These are phyloP conservation scores for Cryptomyrus ogoouensis DNA, from an alignment of 2,113 vertebrate species.

Conservation along the genomic window DNA sequence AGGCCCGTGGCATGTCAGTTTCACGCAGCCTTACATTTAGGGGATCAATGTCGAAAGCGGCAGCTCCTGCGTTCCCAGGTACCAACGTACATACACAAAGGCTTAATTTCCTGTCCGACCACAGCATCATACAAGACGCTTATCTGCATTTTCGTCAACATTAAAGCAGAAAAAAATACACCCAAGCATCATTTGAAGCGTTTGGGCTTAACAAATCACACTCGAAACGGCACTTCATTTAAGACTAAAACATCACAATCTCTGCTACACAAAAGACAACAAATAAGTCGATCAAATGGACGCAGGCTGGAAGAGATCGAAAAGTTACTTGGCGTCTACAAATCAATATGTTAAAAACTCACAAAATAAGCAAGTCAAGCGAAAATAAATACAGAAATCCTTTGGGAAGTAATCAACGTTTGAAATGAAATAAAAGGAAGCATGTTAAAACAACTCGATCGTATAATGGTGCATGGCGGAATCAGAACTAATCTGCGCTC, in stretches of 20 bases:
- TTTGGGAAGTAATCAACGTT: not conserved
- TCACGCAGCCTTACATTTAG: not conserved
- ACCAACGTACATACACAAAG: not conserved
- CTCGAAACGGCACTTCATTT: not conserved
- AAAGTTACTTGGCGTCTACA: not conserved
- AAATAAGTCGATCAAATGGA: not conserved
- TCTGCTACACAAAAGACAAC: not conserved
- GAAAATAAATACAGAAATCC: not conserved
- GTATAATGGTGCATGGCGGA: not conserved
- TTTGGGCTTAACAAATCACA: not conserved
- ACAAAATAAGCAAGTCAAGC: not conserved
- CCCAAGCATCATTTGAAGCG: not conserved
- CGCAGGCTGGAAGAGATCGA: not conserved
- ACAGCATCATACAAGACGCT: not conserved
- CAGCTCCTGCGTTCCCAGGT: not conserved
- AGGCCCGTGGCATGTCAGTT: not conserved
- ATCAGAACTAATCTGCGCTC: not conserved
- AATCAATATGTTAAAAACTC: not conserved
- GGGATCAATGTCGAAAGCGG: not conserved
- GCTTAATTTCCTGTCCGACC: not conserved
- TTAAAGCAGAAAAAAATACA: not conserved
- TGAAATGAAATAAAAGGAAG: not conserved
- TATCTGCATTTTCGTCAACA: not conserved
- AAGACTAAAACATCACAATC: not conserved
- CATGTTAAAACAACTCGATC: not conserved